Percentiles rank a stretch among this genome's conserved stretches.
Evolutionary conservation across 2,888 invertebrate species (phyloP).

Genomic region (Atrina japonica): DNA sequence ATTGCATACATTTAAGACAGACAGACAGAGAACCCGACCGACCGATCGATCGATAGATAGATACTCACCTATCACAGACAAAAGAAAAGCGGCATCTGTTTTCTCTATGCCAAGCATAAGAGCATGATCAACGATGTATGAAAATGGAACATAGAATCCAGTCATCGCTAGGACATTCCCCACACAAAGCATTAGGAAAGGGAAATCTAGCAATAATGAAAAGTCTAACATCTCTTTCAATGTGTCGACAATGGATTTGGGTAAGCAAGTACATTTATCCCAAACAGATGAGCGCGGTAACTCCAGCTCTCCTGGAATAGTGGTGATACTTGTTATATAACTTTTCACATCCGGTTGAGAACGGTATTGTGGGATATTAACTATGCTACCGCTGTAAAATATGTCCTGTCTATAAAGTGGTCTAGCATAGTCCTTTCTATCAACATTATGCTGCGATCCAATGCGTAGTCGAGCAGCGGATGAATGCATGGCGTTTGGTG

Average conservation of each 20-base stretch:
- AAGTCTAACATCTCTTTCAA: constrained; percentile 95
- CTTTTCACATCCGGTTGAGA: constrained; percentile 94
- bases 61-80: constrained; percentile 81
- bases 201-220: constrained; percentile 92
- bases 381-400: constrained; percentile 97
- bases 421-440: constrained; percentile 81
- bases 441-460: constrained; percentile 37
- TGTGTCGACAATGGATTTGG: constrained; percentile 79
- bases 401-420: constrained; percentile 97
- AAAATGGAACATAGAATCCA: constrained; percentile 78
- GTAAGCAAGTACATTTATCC: constrained; percentile 69
- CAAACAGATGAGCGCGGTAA: constrained; percentile 52
- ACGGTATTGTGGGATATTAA: constrained; percentile 87
- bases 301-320: constrained; percentile 85
- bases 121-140: constrained; percentile 73
- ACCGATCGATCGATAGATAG: no score
- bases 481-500: background rate
- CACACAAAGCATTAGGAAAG: constrained; percentile 94
- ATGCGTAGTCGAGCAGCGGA: constrained; percentile 35
- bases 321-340: constrained; percentile 94
- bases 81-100: constrained; percentile 81
- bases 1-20: no score
- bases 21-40: no score
- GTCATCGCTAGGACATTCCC: constrained; percentile 85
- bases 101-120: constrained; percentile 68